phyloP scores from a whole-genome alignment of 2,797 vertebrate species.

The Okamejei kenojei region DNA sequence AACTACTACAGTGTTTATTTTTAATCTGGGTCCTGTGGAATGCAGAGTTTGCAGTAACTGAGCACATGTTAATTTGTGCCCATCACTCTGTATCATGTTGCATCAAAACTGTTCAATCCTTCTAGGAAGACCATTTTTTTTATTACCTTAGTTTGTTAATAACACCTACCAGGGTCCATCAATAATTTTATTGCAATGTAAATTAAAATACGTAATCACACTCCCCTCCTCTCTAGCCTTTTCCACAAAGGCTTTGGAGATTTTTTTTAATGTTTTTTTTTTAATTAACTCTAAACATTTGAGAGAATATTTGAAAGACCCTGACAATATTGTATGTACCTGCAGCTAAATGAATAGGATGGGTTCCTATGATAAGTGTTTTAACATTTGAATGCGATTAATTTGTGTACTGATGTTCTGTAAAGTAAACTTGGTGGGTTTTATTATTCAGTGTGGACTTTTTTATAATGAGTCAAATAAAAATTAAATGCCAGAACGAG shows the following conservation, averaged over 20 bases:
- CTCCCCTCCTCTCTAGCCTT: not conserved
- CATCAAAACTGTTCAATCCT: constrained; percentile 19
- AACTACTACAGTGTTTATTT: constrained; percentile 45
- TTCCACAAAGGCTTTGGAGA: not conserved
- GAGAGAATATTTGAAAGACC: constrained; percentile 6
- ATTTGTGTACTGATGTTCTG: constrained; percentile 62
- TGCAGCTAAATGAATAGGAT: constrained; percentile 37
- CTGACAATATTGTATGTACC: not conserved
- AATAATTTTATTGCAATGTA: constrained; percentile 52
- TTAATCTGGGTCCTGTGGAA: constrained; percentile 46
- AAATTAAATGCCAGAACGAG: constrained; percentile 57
- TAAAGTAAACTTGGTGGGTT: constrained; percentile 43
- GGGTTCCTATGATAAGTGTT: constrained; percentile 51
- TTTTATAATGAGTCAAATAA: constrained; percentile 70
- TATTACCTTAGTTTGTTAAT: constrained; percentile 57
- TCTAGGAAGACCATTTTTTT: constrained; percentile 44
- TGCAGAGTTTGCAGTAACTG: constrained; percentile 50
- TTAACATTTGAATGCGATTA: constrained; percentile 57
- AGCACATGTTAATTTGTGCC: constrained; percentile 44
- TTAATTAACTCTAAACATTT: constrained; percentile 1
- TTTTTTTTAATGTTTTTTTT: constrained; percentile 10
- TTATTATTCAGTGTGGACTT: constrained; percentile 62
- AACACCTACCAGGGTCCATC: constrained; percentile 46
- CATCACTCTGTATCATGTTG: constrained; percentile 45
- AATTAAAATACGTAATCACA: not conserved